Conservation (phyloP, 2,888 invertebrate species). For the Melipona bicolor region DNA sequence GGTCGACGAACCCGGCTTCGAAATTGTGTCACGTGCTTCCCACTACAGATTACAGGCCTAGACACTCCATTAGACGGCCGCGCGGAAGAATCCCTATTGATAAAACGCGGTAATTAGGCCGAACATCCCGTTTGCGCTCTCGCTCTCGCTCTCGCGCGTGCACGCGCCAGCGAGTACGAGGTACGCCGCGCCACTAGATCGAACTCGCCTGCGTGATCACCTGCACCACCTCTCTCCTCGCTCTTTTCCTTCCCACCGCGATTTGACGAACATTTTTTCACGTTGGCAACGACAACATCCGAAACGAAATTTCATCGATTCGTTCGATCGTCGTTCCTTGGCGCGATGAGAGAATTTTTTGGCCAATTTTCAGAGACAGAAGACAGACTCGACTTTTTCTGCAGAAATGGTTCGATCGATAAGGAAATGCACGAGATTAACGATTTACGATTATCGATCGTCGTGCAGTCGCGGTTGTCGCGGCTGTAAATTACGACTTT, state of each 20-base stretch:
- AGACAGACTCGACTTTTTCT: no score
- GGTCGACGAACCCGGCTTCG: constrained; percentile 67
- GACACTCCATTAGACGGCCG: constrained; percentile 63
- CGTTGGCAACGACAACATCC: constrained; percentile 40
- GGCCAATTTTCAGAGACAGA: no score
- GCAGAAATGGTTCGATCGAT: no score
- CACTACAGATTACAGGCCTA: constrained; percentile 64
- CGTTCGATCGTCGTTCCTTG: constrained; percentile 10
- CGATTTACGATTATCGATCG: neutral
- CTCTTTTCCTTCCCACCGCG: constrained; percentile 23
- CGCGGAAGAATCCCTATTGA: constrained; percentile 72
- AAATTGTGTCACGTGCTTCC: constrained; percentile 68
- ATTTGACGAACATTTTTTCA: constrained; percentile 48
- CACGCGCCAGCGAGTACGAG: neutral
- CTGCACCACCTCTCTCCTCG: neutral
- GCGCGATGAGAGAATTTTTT: neutral
- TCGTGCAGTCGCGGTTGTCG: neutral
- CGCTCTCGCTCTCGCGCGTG: constrained; percentile 6
- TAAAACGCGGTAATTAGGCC: constrained; percentile 73
- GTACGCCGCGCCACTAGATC: constrained; percentile 31
- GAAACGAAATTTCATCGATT: constrained; percentile 29
- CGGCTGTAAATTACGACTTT: constrained; percentile 3
- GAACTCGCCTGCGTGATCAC: constrained; percentile 15
- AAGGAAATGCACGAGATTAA: neutral
- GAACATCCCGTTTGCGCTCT: constrained; percentile 63